phyloP scores from a whole-genome alignment of 2,113 vertebrate genomes.

The Megaptera novaeangliae region DNA sequence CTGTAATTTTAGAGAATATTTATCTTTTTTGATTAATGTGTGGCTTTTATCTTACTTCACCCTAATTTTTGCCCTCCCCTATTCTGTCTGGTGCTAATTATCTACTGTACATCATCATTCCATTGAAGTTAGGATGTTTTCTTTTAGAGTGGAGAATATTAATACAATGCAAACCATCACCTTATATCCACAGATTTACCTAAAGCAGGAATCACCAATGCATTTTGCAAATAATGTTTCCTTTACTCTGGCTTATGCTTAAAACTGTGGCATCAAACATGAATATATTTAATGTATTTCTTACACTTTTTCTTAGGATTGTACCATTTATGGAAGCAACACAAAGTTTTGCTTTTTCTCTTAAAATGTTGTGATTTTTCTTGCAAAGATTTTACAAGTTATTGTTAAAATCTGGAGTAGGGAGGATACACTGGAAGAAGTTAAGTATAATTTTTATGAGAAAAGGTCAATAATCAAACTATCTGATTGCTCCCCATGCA shows the following conservation, averaged over 20 bases:
- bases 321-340: not conserved
- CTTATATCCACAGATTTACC: not conserved
- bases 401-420: not conserved
- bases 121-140: not conserved
- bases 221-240: not conserved
- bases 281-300: not conserved
- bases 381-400: not conserved
- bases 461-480: not conserved
- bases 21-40: not conserved
- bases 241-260: not conserved
- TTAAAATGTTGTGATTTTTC: not conserved
- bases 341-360: not conserved
- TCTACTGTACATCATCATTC: not conserved
- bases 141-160: not conserved
- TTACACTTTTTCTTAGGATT: conserved; percentile 2
- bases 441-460: not conserved
- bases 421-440: not conserved
- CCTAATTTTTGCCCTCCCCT: not conserved
- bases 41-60: not conserved
- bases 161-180: not conserved
- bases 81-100: not conserved
- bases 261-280: not conserved
- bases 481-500: not conserved
- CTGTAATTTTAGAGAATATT: not conserved
- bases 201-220: not conserved